Evolutionary conservation across 2,888 invertebrate genomes (phyloP), one percentile per base, ranked within the genome.

Genomic region (Andrena dorsata): DNA sequence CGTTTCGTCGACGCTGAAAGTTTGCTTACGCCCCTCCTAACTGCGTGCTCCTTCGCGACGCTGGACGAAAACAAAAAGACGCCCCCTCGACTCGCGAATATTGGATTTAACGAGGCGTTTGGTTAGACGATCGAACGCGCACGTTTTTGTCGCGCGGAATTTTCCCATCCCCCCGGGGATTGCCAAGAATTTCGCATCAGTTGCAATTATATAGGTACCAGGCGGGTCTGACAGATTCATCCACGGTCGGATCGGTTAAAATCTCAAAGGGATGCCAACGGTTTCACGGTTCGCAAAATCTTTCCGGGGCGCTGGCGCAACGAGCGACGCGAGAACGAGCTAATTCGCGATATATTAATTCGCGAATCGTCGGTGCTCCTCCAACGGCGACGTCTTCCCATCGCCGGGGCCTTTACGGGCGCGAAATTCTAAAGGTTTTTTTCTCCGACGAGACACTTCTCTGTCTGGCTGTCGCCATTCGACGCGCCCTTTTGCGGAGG

Each of bases 201-300:
- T 20, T 28, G 73, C 76, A 86, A 86, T 86, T 86, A 86, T 63
- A 28, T 16, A 51, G n/a, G 66, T n/a, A 69, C 23, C 49, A 73
- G 61, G 70, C 47, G 64, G 41, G 63, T 66, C 56, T 56, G 60
- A 77, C 72, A 83, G 71, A 82, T 72, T 83, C 64, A 82, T 68
- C 83, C 58, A 58, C 69, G 13, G 65, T 26, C 61, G 74, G 70
- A 77, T 80, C 74, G 76, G 66, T 66, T 73, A 73, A 68, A 60
- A 83, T 71, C 61, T 86, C 86, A 86, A 86, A 86, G 81, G 77
- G 84, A 86, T 86, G 72, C 86, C 73, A 75, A 51, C 53, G 75
- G 77, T 76, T 76, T 80, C 68, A 61, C 35, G 63, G 73, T 51
- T 70, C 61, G 76, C 63, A 58, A 65, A 68, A 71, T 75, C 71